Evolutionary conservation across 2,113 vertebrate species (phyloP), one percentile per base, ranked within the genome.

Genomic region (Sebastes fasciatus): DNA sequence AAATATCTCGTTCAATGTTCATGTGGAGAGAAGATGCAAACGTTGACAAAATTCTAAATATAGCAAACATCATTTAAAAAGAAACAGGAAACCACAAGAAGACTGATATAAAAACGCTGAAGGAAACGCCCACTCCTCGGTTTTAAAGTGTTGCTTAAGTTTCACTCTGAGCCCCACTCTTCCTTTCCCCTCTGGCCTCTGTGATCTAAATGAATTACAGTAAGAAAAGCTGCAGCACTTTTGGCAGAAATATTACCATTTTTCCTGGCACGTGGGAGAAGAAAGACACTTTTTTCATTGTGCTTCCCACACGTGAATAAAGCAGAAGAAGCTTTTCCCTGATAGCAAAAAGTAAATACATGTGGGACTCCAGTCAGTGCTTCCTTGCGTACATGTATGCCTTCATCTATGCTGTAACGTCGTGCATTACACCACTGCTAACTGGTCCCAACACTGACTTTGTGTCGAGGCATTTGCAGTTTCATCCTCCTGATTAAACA

Each of bases 21-120:
- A 40, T 72, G 52, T 57, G 46, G 61, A 67, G 34, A 61, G 54
- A 76, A 68, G 51, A 72, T 19, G 60, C 52, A 9, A 75, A 58
- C 45, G 34, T 6, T 58, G 55, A 51, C 6, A 76, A 77, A 60
- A 4, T 58, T 76, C 52, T 77, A 52, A 76, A 86, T 69, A 62
- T 45, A 63, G 72, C 13, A 74, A 58, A 79, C 57, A 34, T 42
- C 45, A 75, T 74, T 79, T 73, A 16, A 65, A 73, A 54, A 40
- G 45, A 77, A 81, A 71, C 61, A 4, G 54, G 62, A 80, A 79
- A 80, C 46, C 23, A 57, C 54, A 67, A 71, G 67, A 71, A 49
- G 70, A 51, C 7, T 2, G 12, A 49, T 51, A n/a, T 49, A n/a
- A 71, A 45, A 61, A 72, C 61, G 8, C 55, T 17, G 51, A 16